These are phyloP conservation scores for Hystrix brachyura DNA, from an alignment of 2,113 vertebrate species.

Conservation along the genomic window DNA sequence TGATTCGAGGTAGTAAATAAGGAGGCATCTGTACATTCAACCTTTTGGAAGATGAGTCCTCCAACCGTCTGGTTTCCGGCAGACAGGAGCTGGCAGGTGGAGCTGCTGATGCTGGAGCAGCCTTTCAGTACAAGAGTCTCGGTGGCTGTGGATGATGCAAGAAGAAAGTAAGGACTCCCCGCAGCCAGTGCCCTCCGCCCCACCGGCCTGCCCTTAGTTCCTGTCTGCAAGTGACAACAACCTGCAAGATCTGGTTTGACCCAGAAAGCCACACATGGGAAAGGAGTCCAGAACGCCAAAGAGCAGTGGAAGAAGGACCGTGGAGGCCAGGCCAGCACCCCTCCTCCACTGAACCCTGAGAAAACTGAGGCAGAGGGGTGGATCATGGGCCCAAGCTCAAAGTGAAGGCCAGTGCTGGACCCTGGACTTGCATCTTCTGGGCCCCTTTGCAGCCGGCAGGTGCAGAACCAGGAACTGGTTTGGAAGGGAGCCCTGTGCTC, in stretches of 20 bases:
- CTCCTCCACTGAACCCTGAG: background rate
- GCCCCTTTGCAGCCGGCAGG: background rate
- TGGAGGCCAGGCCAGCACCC: background rate
- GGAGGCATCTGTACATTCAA: background rate
- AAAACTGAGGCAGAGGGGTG: background rate
- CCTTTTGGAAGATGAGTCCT: background rate
- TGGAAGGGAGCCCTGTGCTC: background rate
- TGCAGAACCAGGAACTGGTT: background rate
- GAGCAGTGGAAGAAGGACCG: background rate
- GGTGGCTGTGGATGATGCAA: background rate
- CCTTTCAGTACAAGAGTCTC: background rate
- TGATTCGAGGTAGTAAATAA: accelerated
- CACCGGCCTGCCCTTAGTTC: background rate
- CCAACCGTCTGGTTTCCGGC: accelerated
- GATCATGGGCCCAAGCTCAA: background rate
- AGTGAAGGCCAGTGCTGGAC: background rate
- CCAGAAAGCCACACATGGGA: background rate
- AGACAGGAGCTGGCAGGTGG: slow-evolving; percentile 4
- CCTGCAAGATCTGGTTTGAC: background rate
- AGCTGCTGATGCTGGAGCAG: slow-evolving; percentile 4
- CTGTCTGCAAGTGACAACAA: background rate
- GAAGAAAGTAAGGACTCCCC: background rate
- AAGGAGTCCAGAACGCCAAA: background rate
- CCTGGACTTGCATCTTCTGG: background rate
- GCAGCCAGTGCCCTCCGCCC: accelerated